These are phyloP conservation scores for Micromys minutus DNA, from an alignment of 2,113 vertebrate genomes.

Conservation along the genomic window DNA sequence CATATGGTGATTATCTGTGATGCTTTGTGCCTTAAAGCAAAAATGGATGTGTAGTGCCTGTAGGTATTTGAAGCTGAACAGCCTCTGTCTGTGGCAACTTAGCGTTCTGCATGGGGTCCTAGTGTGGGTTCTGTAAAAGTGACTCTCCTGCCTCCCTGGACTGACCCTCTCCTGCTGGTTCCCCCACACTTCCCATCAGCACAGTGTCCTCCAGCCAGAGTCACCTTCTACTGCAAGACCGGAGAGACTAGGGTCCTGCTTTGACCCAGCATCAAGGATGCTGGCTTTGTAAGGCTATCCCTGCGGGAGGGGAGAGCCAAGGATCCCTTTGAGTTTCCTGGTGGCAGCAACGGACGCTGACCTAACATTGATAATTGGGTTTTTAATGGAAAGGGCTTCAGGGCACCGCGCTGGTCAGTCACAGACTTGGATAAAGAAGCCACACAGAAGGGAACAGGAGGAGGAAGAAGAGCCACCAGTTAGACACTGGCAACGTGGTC, in stretches of 20 bases:
- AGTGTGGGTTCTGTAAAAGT: not conserved
- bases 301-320: not conserved
- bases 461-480: not conserved
- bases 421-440: not conserved
- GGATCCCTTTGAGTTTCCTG: not conserved
- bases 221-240: not conserved
- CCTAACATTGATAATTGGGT: slow-evolving; percentile 54
- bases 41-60: not conserved
- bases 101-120: not conserved
- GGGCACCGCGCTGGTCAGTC: not conserved
- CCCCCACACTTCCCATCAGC: not conserved
- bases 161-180: not conserved
- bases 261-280: not conserved
- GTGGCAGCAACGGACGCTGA: not conserved
- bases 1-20: not conserved
- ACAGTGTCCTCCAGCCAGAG: not conserved
- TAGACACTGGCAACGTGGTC: not conserved
- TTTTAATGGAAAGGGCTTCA: not conserved
- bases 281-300: not conserved
- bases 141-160: not conserved
- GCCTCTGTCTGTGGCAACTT: not conserved
- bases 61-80: not conserved
- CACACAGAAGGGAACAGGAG: not conserved
- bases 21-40: not conserved
- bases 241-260: not conserved